Evolutionary conservation across 2,797 vertebrate genomes (phyloP), one percentile per base, ranked within the genome.

Genomic region (Micrastur ruficollis): DNA sequence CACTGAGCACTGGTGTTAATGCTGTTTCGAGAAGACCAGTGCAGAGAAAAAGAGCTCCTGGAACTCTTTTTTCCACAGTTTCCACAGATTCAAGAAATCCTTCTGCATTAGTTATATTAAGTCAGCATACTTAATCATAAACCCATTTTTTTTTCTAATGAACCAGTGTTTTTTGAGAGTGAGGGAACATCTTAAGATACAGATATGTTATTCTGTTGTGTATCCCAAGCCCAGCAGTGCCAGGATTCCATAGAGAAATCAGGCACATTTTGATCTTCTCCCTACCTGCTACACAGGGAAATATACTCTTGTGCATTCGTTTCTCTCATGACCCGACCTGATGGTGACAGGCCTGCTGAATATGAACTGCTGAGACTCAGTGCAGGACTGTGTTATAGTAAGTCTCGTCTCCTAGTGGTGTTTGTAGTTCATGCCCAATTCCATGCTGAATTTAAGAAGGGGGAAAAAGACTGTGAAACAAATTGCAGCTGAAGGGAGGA

Each of bases 301-400:
- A 38, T 47, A 3, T 26, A 11, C 16, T 78, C 6, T 36, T 38
- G 34, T 79, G 36, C 29, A 27, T 2, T 44, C 2, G 0, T 50
- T 81, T 86, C 32, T 79, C 31, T 71, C 53, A 5, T 36, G 14
- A 63, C 42, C 18, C 1, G 1, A 32, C 16, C n/a, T 55, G 40
- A 53, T 53, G 8, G 18, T 56, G 58, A 27, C 29, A 47, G 19
- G 13, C 12, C 26, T 34, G 32, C 32, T 72, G 50, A 44, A 56
- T 40, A 36, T 23, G 66, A 56, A 19, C 40, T 78, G 36, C 67
- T 61, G 58, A 79, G 31, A 16, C 15, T 47, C 5, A 53, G 12
- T 78, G 36, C 5, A 16, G 40, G 50, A n/a, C 40, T 50, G 1
- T 49, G 4, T 32, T 17, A 27, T 14, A 47, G 22, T 16, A 59